Evolutionary conservation across 2,797 vertebrate genomes (phyloP), one percentile per base, ranked within the genome.

Genomic region (Eurystomus glaucurus): DNA sequence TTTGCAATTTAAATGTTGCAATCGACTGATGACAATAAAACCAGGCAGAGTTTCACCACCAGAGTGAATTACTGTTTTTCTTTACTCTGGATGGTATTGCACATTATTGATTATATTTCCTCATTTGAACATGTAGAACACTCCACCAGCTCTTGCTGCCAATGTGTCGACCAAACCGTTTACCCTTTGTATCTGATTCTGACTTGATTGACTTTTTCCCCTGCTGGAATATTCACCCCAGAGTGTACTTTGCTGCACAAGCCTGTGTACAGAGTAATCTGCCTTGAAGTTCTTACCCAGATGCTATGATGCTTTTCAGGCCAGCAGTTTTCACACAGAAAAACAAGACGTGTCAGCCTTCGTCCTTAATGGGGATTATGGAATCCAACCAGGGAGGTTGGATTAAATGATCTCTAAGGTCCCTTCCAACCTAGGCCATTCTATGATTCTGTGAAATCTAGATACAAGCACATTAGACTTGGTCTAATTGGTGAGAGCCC

Each of bases 401-500:
- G 35, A 35, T 35, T 35, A 35, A 35, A 35, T 35, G 35, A 35
- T 35, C 35, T 35, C 35, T 35, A 35, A 35, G 35, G 35, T 35
- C 35, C 35, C 35, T 35, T 35, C 35, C 35, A 35, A 35, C 35
- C 35, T 35, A 35, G 8, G 35, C 35, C 35, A 35, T 35, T 35
- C 35, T 35, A 35, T 35, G 35, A 35, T 35, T n/a, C n/a, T n/a
- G n/a, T n/a, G n/a, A n/a, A n/a, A 25, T 55, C 9, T 2, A 43
- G 31, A 25, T 29, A 37, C 0, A 3, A 50, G 12, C 41, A 18
- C 28, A 9, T 71, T 33, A 50, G 29, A 39, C 4, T 43, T 31
- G 15, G 20, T 35, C 13, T n/a, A 46, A 52, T 13, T 70, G 20
- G 50, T 33, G n/a, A 62, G 28, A 29, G 31, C 28, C 23, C 6